Evolutionary conservation across 2,888 invertebrate genomes (phyloP).

Genomic region (Pristionchus maxplancki): DNA sequence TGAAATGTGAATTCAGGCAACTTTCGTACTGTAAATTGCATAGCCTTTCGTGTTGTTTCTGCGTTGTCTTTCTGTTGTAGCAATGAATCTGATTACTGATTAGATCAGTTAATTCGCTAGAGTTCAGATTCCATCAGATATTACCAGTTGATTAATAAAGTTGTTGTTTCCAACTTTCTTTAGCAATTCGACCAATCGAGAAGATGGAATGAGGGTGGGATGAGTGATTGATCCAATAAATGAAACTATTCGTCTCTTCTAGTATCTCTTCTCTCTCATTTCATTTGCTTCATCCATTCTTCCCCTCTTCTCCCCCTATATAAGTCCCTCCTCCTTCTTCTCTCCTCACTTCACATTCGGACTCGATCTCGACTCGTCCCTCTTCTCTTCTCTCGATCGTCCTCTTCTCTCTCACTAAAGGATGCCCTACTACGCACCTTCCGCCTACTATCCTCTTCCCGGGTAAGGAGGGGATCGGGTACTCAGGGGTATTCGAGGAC

Average conservation of each 20-base stretch:
- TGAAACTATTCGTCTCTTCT: not conserved
- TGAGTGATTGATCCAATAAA: constrained; percentile 20
- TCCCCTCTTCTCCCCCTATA: constrained; percentile 2
- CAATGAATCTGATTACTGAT: constrained; percentile 10
- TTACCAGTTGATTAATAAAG: constrained; percentile 6
- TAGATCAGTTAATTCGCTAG: not conserved
- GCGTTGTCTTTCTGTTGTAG: constrained; percentile 27
- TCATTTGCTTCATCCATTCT: not conserved
- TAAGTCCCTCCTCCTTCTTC: not conserved
- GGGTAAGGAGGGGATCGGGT: not conserved
- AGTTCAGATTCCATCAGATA: constrained; percentile 18
- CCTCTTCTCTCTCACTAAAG: not conserved
- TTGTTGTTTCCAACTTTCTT: not conserved
- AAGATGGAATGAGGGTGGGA: not conserved
- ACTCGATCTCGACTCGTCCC: constrained; percentile 34
- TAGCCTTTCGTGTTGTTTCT: not conserved
- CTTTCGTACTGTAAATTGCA: constrained; percentile 34
- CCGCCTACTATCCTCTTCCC: constrained; percentile 32
- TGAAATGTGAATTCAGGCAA: not conserved
- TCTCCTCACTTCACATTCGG: constrained; percentile 17
- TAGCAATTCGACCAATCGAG: not conserved
- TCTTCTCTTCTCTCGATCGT: not conserved
- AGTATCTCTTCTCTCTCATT: not conserved
- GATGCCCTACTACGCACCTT: constrained; percentile 39
- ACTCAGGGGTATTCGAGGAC: not conserved